Base-by-base conservation (phyloP, 2,888 invertebrate genomes). In the Ennomos erosarius region DNA sequence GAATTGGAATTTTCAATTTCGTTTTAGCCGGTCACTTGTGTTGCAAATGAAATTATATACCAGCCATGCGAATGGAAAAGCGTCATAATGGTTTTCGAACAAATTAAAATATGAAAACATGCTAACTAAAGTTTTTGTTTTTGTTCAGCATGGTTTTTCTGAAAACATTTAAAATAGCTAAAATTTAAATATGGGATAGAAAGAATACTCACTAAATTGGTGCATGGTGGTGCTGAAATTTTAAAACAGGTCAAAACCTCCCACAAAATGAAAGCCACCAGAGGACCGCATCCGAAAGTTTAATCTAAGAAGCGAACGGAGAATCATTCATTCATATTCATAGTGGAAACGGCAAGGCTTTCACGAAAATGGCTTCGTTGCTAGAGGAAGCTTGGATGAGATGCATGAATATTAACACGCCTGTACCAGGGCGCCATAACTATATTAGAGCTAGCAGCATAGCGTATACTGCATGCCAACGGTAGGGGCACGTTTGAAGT, bases 391-490 rank as follows among this genome's bases (percentile, higher is more conserved):
- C 76, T 77, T 78, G 84, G 85, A 88, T 84, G 88, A 89, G 89
- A 88, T 88, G 89, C 90, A 91, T 92, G 90, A 92, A 92, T 92
- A 92, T 92, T 92, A 92, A 92, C 90, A 80, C 81, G 74, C 77
- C 75, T 72, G 81, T 82, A 86, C 87, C 84, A 85, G 86, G 85
- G 81, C 76, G 78, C 78, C 81, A 86, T 90, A 90, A 90, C 90
- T 89, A 87, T 88, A 85, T 90, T 89, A 90, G 86, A 87, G 85
- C 78, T 84, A 82, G 81, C 76, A 65, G 71, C 73, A 79, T 60
- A 56, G 48, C 64, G 68, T 73, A 79, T 81, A 81, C 79, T 86
- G 89, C 88, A 87, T 79, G 87, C 86, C 85, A 81, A 79, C 86
- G 82, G 86, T 84, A 84, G 87, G 85, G 87, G 90, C 90, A 88